Evolutionary conservation across 2,113 vertebrate genomes (phyloP), one percentile per base, ranked within the genome.

Genomic region (Turnix velox): DNA sequence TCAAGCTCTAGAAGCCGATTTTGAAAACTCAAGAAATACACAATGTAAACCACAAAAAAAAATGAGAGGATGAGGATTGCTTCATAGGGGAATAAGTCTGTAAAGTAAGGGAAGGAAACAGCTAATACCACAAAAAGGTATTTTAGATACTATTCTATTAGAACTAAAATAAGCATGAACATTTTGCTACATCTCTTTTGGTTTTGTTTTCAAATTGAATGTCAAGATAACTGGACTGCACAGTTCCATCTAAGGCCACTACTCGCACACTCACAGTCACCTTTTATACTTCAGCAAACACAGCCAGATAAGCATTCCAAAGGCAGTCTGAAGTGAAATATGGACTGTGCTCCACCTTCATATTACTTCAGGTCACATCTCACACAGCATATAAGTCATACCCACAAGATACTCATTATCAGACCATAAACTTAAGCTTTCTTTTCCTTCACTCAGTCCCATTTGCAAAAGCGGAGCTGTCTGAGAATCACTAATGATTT

Each of bases 1-100:
- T 55, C 42, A 40, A 22, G 27, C 0, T 0, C 18, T 0, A 46
- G 7, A 57, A 62, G n/a, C 12, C 63, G n/a, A 42, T 75, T 75
- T 74, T 84, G 35, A 40, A 87, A 33, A 22, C 16, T 79, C 8
- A 48, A 55, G 6, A 67, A 84, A 82, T n/a, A 55, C 0, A 43
- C 16, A 78, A 8, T 3, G 6, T 30, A 77, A 61, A 58, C 15
- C 10, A 37, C 9, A 31, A 12, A 16, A 37, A 79, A 75, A 19
- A 62, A 54, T 87, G 35, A 77, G 14, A 2, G 9, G 4, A 49
- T 46, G 49, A 81, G 18, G n/a, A 63, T 11, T 39, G 30, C 14
- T 18, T 77, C 19, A 43, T 4, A 69, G 12, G 19, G 52, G 20
- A 74, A 52, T 31, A 28, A 14, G 2, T 58, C 33, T 6, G 16